Base-by-base conservation (phyloP, 23 tunicate species). In the Corella eumyota region DNA sequence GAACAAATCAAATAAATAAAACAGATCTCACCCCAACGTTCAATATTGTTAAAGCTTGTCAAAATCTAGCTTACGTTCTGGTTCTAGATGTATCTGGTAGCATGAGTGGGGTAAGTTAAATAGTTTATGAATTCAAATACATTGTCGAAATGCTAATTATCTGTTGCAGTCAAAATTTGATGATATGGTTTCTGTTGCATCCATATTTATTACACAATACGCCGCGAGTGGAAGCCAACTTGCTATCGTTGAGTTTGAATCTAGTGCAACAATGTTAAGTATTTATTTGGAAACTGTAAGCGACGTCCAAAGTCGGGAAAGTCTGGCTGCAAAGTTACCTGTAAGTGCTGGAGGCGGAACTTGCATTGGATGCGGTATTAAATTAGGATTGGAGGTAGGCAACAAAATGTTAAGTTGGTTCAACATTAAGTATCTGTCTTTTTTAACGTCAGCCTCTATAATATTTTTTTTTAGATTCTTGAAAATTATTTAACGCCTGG, bases 61-160 rank as follows among this genome's bases (percentile, higher is more conserved):
- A 38, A 15, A 26, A 21, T 20, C 25, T 51, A 44, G 56, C 66
- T 23, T 74, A 44, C 25, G 93, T 83, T 13, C 53, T 83, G 26
- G 93, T 83, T 2, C 57, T 83, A 9, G 93, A 83, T 54, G 62
- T 40, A 21, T 83, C 93, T 2, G 81, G 81, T 11, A 83, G 93
- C 57, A 83, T 83, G 93, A 6, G 22, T 36, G 62, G 61, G 72
- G 71, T 62, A 25, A 60, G 31, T 28, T 0, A 25, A 45, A 27
- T 20, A 11, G 23, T 7, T 51, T 51, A 27, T 40, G 11, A 40
- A 40, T 9, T 9, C n/a, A n/a, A n/a, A n/a, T n/a, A n/a, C n/a
- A n/a, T n/a, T n/a, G n/a, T n/a, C n/a, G n/a, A n/a, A n/a, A n/a
- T n/a, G n/a, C n/a, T n/a, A n/a, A n/a, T n/a, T n/a, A n/a, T n/a